phyloP scores from a whole-genome alignment of 2,888 invertebrate species.

The Trachelus stipa region DNA sequence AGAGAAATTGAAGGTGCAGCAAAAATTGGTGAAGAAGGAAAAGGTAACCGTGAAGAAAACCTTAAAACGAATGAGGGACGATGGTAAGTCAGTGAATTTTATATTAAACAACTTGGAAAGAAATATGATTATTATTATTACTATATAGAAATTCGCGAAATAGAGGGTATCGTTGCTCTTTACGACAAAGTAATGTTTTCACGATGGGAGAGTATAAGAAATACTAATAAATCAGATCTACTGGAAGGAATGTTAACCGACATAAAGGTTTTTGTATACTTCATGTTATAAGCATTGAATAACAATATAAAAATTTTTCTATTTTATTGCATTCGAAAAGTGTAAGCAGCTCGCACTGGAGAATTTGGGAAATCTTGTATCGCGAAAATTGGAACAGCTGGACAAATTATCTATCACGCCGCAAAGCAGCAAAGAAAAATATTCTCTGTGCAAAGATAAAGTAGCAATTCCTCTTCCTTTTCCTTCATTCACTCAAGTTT shows the following conservation, averaged over 20 bases:
- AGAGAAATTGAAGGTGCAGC: constrained; percentile 50
- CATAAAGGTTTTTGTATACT: constrained; percentile 29
- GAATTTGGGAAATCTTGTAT: constrained; percentile 42
- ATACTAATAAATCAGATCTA: constrained; percentile 45
- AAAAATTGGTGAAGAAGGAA: constrained; percentile 52
- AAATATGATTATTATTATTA: constrained; percentile 2
- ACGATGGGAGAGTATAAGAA: constrained; percentile 54
- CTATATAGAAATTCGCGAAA: constrained; percentile 48
- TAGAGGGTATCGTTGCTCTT: constrained; percentile 53
- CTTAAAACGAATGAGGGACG: constrained; percentile 51
- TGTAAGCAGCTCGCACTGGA: constrained; percentile 51
- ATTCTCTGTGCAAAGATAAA: constrained; percentile 12
- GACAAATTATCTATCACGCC: neutral
- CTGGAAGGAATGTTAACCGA: constrained; percentile 36
- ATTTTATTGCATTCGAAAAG: constrained; percentile 28
- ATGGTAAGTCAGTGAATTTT: constrained; percentile 41
- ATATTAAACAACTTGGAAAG: neutral
- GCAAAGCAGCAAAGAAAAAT: constrained; percentile 3
- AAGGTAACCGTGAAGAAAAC: constrained; percentile 40
- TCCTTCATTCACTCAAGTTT: constrained; percentile 18
- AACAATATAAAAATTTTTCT: constrained; percentile 8
- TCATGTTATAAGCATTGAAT: neutral
- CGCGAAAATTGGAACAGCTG: constrained; percentile 36
- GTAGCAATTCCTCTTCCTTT: constrained; percentile 27
- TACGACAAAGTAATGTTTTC: constrained; percentile 55